Conservation (phyloP, 2,797 vertebrate species). For the Tragelaphus eurycerus region DNA sequence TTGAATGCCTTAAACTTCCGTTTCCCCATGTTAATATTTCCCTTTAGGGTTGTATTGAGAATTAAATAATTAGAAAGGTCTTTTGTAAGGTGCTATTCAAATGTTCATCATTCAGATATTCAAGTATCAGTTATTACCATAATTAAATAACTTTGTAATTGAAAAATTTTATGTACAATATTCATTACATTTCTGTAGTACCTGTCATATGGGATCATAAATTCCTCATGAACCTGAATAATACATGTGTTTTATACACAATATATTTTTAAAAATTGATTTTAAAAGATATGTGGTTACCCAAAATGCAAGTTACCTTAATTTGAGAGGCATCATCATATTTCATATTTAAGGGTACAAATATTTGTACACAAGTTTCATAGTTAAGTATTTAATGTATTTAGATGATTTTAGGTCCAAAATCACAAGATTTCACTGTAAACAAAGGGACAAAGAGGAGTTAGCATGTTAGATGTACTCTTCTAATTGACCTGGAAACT, state of each 20-base stretch:
- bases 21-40: background rate
- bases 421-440: background rate
- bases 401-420: background rate
- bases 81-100: background rate
- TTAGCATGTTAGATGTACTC: background rate
- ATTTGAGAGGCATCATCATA: background rate
- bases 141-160: conserved; percentile 51
- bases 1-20: background rate
- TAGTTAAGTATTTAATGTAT: background rate
- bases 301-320: background rate
- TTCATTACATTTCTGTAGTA: conserved; percentile 46
- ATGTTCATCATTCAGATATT: background rate
- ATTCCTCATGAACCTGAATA: conserved; percentile 10
- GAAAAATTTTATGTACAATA: conserved; percentile 26
- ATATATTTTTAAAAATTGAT: background rate
- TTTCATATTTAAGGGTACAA: conserved; percentile 24
- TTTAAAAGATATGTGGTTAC: conserved; percentile 5
- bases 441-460: background rate
- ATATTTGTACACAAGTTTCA: conserved; percentile 18
- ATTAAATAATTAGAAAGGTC: background rate
- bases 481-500: background rate
- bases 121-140: background rate
- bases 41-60: background rate
- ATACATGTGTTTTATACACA: background rate
- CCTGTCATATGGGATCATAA: conserved; percentile 22